These are phyloP conservation scores for Aotus griseimembra DNA, from an alignment of 2,797 vertebrate species.

Conservation along the genomic window DNA sequence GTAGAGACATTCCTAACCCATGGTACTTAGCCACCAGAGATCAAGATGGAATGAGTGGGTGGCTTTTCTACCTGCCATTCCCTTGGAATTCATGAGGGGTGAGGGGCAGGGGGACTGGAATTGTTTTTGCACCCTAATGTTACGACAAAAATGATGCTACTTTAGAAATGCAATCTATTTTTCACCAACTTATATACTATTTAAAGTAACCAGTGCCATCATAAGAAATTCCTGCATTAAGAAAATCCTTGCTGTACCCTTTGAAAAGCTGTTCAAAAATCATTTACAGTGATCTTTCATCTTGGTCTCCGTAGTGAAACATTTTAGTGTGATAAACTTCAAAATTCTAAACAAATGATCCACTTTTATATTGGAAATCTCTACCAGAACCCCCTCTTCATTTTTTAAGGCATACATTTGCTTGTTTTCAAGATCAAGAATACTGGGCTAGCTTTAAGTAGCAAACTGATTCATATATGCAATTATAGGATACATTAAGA, in stretches of 20 bases:
- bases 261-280: constrained; percentile 31
- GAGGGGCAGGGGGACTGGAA: neutral
- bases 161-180: neutral
- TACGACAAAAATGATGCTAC: neutral
- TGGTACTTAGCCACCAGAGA: neutral
- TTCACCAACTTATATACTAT: neutral
- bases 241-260: constrained; percentile 56
- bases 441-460: constrained; percentile 65
- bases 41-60: neutral
- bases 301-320: constrained; percentile 23
- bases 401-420: neutral
- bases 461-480: constrained; percentile 69
- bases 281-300: neutral
- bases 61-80: neutral
- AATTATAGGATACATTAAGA: constrained; percentile 64
- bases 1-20: neutral
- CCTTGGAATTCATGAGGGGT: neutral
- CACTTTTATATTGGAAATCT: constrained; percentile 21
- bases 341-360: neutral
- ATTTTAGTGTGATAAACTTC: neutral
- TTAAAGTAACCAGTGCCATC: neutral
- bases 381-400: constrained; percentile 10
- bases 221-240: neutral
- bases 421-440: constrained; percentile 53
- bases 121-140: neutral